Evolutionary conservation across 2,113 vertebrate genomes (phyloP).

Genomic region (Gopherus evgoodei): DNA sequence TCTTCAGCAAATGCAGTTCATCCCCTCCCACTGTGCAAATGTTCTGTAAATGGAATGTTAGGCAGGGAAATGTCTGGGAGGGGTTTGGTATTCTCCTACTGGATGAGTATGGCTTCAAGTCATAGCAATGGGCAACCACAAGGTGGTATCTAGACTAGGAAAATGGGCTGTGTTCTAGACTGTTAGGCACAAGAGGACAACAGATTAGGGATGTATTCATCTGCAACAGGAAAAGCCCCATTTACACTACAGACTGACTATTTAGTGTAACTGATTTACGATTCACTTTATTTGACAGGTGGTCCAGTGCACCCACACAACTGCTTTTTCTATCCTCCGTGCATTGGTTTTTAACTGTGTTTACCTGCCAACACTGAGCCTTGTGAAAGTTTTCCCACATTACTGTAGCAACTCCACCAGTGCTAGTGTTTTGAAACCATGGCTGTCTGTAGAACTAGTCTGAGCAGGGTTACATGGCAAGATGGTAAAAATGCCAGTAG

Average conservation of each 20-base stretch:
- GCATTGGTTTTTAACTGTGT: not conserved
- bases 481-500: not conserved
- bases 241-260: not conserved
- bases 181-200: not conserved
- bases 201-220: not conserved
- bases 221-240: not conserved
- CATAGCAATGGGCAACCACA: not conserved
- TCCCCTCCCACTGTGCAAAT: not conserved
- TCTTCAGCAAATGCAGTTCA: not conserved
- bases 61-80: not conserved
- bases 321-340: not conserved
- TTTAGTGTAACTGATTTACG: not conserved
- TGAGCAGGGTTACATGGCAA: not conserved
- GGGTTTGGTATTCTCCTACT: not conserved
- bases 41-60: not conserved
- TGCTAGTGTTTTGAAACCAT: not conserved
- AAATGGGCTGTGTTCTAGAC: not conserved
- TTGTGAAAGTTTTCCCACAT: not conserved
- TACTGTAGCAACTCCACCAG: not conserved
- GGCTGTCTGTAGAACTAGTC: not conserved
- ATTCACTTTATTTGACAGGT: not conserved
- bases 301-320: not conserved
- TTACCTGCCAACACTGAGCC: not conserved
- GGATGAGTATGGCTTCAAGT: not conserved
- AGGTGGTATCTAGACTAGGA: not conserved